Base-by-base conservation (phyloP, 2,888 invertebrate species). In the Chorisops tibialis region DNA sequence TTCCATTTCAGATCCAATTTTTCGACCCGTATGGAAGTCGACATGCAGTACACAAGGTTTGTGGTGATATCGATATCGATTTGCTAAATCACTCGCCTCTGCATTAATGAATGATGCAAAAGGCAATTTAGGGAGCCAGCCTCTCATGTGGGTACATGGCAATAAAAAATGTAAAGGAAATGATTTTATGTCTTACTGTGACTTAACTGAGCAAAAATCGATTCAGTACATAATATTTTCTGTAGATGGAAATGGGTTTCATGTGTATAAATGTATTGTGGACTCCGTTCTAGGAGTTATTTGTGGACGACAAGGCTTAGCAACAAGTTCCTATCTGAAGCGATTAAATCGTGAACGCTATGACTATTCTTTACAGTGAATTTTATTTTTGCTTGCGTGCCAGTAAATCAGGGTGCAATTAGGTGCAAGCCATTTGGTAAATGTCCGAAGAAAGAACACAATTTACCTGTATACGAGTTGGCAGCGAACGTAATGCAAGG, bases 391-490 rank as follows among this genome's bases (percentile, higher is more conserved):
- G 30, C 30, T 30, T 30, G 30, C 30, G 30, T 30, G 30, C 30
- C 30, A 30, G n/a, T 11, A 6, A 22, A 47, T 47, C 21, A 47
- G 47, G n/a, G 47, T 43, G 39, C 39, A 56, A 56, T 56, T 56
- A 56, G 7, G 56, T 56, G 56, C 56, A 56, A 56, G 35, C 56
- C 56, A 56, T 56, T 56, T 45, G 45, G 45, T 56, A 56, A 56
- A 56, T 56, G 35, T 35, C 30, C 51, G 19, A 38, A 18, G 51
- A 52, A 52, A 52, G 22, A 21, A 37, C 30, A 30, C 30, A 30
- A 30, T 9, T 30, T 30, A 30, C 30, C 5, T 30, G 30, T 1
- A 7, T 30, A 5, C 24, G 24, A 30, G 30, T 30, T 9, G 30
- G 9, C 30, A 30, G 30, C n/a, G 30, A 7, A 30, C 7, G 30